Conservation (phyloP, 2,113 vertebrate species). For the Thryonomys swinderianus region DNA sequence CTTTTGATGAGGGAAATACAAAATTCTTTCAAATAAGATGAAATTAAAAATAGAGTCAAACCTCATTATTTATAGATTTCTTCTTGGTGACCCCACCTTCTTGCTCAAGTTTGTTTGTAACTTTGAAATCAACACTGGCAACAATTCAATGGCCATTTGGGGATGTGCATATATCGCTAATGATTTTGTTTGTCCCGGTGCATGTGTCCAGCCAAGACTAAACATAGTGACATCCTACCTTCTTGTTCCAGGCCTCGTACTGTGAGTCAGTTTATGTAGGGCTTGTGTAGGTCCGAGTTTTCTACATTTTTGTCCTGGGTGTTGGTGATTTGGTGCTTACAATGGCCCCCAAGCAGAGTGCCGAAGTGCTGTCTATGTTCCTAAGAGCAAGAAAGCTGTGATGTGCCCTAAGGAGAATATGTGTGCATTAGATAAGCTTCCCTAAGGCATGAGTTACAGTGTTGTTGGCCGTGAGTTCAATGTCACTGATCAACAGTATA, state of each 20-base stretch:
- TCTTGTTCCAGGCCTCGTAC: background rate
- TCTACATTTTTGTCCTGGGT: background rate
- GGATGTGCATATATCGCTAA: background rate
- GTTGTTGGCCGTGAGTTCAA: background rate
- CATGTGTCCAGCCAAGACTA: background rate
- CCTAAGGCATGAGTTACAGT: accelerated
- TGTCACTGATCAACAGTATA: background rate
- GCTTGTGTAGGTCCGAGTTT: background rate
- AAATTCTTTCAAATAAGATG: background rate
- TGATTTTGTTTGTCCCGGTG: background rate
- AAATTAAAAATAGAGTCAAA: conserved; percentile 5
- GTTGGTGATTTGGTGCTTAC: background rate
- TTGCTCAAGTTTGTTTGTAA: background rate
- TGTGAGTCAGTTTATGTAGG: background rate
- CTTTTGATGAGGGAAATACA: conserved; percentile 29
- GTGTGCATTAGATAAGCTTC: accelerated
- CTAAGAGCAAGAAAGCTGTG: background rate
- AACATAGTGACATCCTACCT: background rate
- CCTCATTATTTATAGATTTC: background rate
- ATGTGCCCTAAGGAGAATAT: background rate
- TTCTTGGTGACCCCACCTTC: background rate
- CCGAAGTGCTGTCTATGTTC: background rate
- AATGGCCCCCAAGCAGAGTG: no score
- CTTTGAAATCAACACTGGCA: background rate
- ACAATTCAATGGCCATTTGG: background rate